Evolutionary conservation across 1,140 invertebrate genomes (phyloP), one percentile per base, ranked within the genome.

Genomic region (Leptinotarsa texana): DNA sequence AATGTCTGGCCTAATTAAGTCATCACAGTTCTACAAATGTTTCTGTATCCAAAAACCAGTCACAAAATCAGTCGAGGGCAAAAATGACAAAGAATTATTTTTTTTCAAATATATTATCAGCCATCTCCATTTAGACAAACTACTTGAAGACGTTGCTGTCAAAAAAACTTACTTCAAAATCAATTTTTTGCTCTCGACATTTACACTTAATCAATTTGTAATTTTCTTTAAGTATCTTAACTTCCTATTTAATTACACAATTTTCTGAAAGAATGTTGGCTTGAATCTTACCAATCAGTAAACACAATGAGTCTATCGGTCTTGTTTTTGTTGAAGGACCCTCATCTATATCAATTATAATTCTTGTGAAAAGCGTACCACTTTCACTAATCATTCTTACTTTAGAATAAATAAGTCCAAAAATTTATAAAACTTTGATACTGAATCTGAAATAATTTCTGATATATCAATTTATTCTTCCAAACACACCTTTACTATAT

Each of bases 11-110:
- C 2, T 57, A 15, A 15, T 57, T 57, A 57, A 48, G 22, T 65
- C 63, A 65, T 65, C 63, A 65, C 63, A 65, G 63, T 65, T 65
- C n/a, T 65, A 65, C 63, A 65, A 65, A 21, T 33, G 4, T 65
- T 22, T 21, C 13, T 65, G 17, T 18, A 4, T 65, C 21, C n/a
- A 57, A 65, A 65, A 69, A 69, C 48, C 42, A 33, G 68, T 42
- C 33, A 69, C n/a, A 42, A 69, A 69, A 33, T 57, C n/a, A 57
- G 33, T 69, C 42, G 68, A 69, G 48, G 3, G 48, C 21, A 42
- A 21, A 21, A 42, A 57, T 57, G n/a, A 17, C 51, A n/a, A 57
- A 57, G n/a, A 57, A 57, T 57, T 57, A 18, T 8, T 18, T 57
- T n/a, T 13, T 57, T 18, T 57, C 0, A 8, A 17, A 18, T 57